Base-by-base conservation (phyloP, 2,797 vertebrate genomes). In the Galaxias olidus region DNA sequence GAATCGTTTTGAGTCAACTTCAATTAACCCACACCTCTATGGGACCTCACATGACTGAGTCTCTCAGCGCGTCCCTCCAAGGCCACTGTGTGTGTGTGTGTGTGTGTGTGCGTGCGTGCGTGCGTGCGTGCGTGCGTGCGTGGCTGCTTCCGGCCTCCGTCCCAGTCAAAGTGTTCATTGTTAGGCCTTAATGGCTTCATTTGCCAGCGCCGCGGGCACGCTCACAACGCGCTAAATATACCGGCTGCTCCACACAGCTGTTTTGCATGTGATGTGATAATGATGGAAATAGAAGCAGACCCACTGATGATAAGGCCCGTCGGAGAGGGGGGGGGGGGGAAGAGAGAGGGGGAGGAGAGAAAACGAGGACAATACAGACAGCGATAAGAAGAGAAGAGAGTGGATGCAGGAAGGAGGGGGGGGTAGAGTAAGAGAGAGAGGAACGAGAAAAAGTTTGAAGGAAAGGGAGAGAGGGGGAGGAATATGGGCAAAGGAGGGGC, bases 201-300 rank as follows among this genome's bases (percentile, higher is more conserved):
- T 79, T 77, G 84, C 84, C 84, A 59, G 84, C 63, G 74, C 62
- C 79, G 80, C 61, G 55, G 77, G 89, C 83, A 55, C 72, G 74
- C 84, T 90, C 84, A 87, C 85, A 89, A 87, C 85, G 83, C 77
- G 60, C 88, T 90, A 92, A 91, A 92, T 90, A 90, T 90, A 93
- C 79, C 80, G 76, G 63, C 83, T 76, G 83, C 81, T 90, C 86
- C 78, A 87, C 88, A 89, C 91, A 91, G 91, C 91, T 90, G 91
- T 92, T 92, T 88, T 90, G 90, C 91, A 93, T 93, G 92, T 93
- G 91, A 92, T 91, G 81, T 75, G 80, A 70, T 30, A 30, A 30
- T 63, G 82, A 85, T 87, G 80, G 82, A 91, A 92, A 93, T 89
- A 90, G 55, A 51, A 68, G 59, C 46, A 57, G 43, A 51, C 12